Conservation (phyloP, 1,140 invertebrate genomes). For the Ptiloglossa arizonensis region DNA sequence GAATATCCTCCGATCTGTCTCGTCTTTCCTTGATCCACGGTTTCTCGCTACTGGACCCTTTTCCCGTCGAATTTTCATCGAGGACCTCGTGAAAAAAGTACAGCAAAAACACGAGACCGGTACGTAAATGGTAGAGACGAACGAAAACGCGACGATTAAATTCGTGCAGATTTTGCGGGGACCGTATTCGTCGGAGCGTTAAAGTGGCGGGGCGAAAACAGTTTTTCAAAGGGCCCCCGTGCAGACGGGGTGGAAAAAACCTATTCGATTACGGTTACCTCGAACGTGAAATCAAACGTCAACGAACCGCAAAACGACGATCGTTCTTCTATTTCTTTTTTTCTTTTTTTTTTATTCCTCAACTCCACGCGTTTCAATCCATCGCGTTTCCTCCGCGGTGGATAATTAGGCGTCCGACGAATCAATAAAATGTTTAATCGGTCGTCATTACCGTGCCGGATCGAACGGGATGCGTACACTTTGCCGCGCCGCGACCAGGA, state of each 20-base stretch:
- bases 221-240: constrained; percentile 12
- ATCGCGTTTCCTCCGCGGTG: neutral
- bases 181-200: constrained; percentile 26
- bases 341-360: too few relatives aligned
- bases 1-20: too few relatives aligned
- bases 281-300: neutral
- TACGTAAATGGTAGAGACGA: constrained; percentile 23
- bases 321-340: too few relatives aligned
- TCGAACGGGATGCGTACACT: neutral
- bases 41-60: too few relatives aligned
- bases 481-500: neutral
- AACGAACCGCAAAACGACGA: neutral
- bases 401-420: neutral
- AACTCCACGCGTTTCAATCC: too few relatives aligned
- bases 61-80: neutral
- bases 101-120: neutral
- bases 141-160: constrained; percentile 38
- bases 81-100: neutral
- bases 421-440: constrained; percentile 13
- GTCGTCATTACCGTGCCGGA: neutral
- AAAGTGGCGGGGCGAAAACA: constrained; percentile 1
- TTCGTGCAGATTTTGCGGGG: constrained; percentile 4
- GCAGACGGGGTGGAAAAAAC: neutral
- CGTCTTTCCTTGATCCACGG: neutral
- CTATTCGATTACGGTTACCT: neutral